Evolutionary conservation across 2,113 vertebrate genomes (phyloP), one percentile per base, ranked within the genome.

Genomic region (Corythornis madagascariensis): DNA sequence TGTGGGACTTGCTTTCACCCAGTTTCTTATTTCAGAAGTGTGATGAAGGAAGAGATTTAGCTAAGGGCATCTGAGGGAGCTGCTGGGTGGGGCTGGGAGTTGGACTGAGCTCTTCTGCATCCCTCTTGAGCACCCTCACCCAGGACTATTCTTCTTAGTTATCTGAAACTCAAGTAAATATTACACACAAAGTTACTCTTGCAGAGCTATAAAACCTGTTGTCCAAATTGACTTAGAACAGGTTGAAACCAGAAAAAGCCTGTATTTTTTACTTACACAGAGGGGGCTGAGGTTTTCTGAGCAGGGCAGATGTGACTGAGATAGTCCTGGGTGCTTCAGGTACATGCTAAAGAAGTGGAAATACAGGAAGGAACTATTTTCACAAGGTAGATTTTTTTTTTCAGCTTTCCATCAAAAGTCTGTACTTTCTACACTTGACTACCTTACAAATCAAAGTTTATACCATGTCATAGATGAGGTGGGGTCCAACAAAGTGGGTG

Each of bases 101-200:
- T 2, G 0, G 16, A 38, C 24, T 76, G 42, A 16, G 59, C 59
- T 70, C 64, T 89, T 89, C 56, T 91, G 72, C 56, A 80, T 93
- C 82, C 31, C 56, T 78, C 2, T 6, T 63, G 64, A 83, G 81
- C 59, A 77, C 71, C 66, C 63, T 90, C n/a, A 70, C 47, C 33
- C 12, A 10, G 26, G 52, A 77, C 52, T 78, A 64, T 89, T 90
- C 67, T 89, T 47, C 71, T 89, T 40, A 43, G 78, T 94, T 94
- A 96, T 92, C 89, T 93, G 84, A 73, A 95, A 80, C 75, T 83
- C 91, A 64, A 57, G 89, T 92, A 96, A 96, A 95, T 92, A 93
- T 92, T 96, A 91, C 92, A 93, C 76, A 53, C 43, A 83, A 74
- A 95, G 16, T 60, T 94, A 43, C 79, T 88, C 89, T 73, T 80